Percentiles rank a stretch among this genome's conserved stretches.
Evolutionary conservation across 2,888 invertebrate genomes (phyloP).

Genomic region (Heliconius hortense): DNA sequence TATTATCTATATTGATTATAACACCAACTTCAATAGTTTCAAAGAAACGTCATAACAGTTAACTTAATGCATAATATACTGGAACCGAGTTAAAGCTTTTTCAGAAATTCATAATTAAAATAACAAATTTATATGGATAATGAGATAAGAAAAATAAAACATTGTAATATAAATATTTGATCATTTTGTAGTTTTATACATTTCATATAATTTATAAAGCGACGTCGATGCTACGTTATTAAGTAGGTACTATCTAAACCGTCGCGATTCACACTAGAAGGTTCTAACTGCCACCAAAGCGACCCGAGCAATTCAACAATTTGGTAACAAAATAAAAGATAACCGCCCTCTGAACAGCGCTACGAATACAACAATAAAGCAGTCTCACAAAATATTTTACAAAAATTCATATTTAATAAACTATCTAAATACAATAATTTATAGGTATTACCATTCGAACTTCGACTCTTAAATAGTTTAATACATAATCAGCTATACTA

Average conservation of each 20-base stretch:
- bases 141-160: conserved; percentile 71
- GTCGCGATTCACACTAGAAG: conserved; percentile 57
- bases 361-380: conserved; percentile 81
- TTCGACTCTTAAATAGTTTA: conserved; percentile 74
- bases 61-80: conserved; percentile 70
- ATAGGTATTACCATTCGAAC: conserved; percentile 75
- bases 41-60: conserved; percentile 77
- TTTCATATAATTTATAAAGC: conserved; percentile 53
- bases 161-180: conserved; percentile 81
- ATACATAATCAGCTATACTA: conserved; percentile 79
- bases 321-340: conserved; percentile 81
- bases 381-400: conserved; percentile 82
- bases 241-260: conserved; percentile 48
- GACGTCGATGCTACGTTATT: conserved; percentile 58
- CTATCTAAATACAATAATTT: conserved; percentile 78
- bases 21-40: conserved; percentile 80
- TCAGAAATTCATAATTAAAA: conserved; percentile 80
- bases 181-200: conserved; percentile 70
- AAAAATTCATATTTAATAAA: conserved; percentile 74
- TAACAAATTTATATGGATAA: conserved; percentile 79
- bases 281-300: conserved; percentile 73
- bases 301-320: conserved; percentile 78
- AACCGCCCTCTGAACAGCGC: conserved; percentile 74
- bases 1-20: conserved; percentile 80
- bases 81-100: conserved; percentile 82